These are phyloP conservation scores for Catajapyx aquilonaris DNA, from an alignment of 1,140 invertebrate species.

Conservation along the genomic window DNA sequence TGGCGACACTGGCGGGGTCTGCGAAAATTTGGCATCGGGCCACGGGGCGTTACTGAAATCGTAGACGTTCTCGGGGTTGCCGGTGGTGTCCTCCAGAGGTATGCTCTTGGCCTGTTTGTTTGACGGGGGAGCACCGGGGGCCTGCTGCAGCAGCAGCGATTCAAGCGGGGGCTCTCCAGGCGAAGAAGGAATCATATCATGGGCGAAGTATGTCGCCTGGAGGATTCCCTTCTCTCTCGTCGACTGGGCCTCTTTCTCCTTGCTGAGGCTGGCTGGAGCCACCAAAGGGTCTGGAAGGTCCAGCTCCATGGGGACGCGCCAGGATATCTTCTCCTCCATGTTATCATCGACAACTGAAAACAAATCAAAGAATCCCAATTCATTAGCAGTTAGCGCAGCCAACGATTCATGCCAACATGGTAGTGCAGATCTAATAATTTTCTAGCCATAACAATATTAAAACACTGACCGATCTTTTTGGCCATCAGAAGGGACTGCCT, in stretches of 20 bases:
- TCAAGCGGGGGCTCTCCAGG: conserved; percentile 68
- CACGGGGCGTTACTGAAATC: conserved; percentile 49
- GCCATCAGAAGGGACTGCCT: conserved; percentile 57
- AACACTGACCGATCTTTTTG: conserved; percentile 40
- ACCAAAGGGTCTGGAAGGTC: conserved; percentile 29
- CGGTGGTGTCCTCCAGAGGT: conserved; percentile 67
- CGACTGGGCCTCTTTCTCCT: conserved; percentile 67
- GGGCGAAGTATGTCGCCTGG: conserved; percentile 65
- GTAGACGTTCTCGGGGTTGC: conserved; percentile 51
- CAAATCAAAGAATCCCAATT: conserved; percentile 7
- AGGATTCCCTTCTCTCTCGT: conserved; percentile 61
- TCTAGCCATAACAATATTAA: neutral
- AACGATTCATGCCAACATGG: conserved; percentile 3
- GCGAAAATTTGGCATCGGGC: conserved; percentile 46
- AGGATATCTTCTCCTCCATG: conserved; percentile 53
- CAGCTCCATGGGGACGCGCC: conserved; percentile 44
- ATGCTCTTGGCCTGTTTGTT: no score
- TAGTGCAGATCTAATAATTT: neutral
- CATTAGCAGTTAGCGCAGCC: conserved; percentile 3
- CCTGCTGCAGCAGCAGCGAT: conserved; percentile 41
- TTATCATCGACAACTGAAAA: conserved; percentile 36
- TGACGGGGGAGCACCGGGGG: no score
- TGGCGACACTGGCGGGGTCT: neutral
- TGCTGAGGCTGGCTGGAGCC: conserved; percentile 53
- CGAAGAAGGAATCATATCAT: conserved; percentile 65